phyloP scores from a whole-genome alignment of 1,140 invertebrate genomes.

The Dendroctonus valens region DNA sequence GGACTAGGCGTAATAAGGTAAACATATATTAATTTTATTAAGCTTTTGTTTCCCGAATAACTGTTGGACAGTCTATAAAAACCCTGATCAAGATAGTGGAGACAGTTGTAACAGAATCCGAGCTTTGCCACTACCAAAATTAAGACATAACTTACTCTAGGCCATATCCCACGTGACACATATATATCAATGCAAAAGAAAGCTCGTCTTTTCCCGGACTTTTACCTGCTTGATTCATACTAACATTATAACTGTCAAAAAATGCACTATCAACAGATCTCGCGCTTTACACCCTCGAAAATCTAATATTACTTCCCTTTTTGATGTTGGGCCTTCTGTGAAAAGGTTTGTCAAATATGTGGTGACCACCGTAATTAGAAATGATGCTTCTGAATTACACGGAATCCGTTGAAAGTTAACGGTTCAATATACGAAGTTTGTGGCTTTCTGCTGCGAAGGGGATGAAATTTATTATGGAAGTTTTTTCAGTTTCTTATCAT shows the following conservation, averaged over 20 bases:
- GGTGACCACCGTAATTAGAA: conserved; percentile 28
- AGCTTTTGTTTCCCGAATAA: not conserved
- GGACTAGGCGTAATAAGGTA: no score
- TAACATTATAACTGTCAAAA: conserved; percentile 31
- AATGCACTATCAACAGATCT: conserved; percentile 22
- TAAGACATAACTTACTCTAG: conserved; percentile 25
- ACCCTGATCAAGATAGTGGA: not conserved
- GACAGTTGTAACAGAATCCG: conserved; percentile 8
- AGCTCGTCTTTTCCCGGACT: conserved; percentile 12
- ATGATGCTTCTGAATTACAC: conserved; percentile 34
- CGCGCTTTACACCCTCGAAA: conserved; percentile 29
- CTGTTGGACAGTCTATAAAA: not conserved
- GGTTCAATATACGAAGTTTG: conserved; percentile 9
- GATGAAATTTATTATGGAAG: conserved; percentile 18
- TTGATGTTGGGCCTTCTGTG: conserved; percentile 18
- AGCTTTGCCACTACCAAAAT: conserved; percentile 6
- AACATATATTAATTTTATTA: no score
- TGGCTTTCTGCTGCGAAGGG: conserved; percentile 12
- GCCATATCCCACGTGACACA: conserved; percentile 13
- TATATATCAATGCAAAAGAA: conserved; percentile 20
- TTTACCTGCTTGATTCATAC: conserved; percentile 32
- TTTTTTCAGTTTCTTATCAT: conserved; percentile 17
- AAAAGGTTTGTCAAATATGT: conserved; percentile 20
- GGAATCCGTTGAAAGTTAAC: conserved; percentile 26
- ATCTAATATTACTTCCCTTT: conserved; percentile 29